Conservation (phyloP, 2,888 invertebrate genomes). For the Sphaerophoria taeniata region DNA sequence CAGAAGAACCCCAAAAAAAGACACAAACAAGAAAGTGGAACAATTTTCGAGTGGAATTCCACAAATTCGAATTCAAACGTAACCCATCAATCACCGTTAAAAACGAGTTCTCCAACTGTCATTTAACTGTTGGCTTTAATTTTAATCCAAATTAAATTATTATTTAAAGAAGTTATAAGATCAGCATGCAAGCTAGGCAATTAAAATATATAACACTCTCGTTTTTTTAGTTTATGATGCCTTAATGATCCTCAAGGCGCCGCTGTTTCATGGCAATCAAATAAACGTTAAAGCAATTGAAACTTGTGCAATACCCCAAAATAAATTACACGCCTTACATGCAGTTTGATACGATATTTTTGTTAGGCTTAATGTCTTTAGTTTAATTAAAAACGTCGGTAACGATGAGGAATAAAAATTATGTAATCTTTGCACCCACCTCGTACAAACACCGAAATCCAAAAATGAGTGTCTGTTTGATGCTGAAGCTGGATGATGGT, state of each 20-base stretch:
- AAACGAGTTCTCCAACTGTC: slow-evolving; percentile 37
- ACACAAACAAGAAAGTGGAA: slow-evolving; percentile 8
- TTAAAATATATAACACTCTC: no score
- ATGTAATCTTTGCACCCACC: slow-evolving; percentile 56
- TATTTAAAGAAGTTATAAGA: slow-evolving; percentile 26
- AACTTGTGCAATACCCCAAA: slow-evolving; percentile 25
- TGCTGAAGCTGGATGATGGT: neutral
- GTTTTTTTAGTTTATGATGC: neutral
- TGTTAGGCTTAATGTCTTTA: slow-evolving; percentile 28
- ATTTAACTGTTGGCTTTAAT: slow-evolving; percentile 33
- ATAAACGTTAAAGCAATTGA: slow-evolving; percentile 17
- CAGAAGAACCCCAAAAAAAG: neutral
- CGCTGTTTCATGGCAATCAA: slow-evolving; percentile 12
- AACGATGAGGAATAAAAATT: slow-evolving; percentile 41
- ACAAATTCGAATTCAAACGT: slow-evolving; percentile 23
- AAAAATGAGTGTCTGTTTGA: slow-evolving; percentile 3
- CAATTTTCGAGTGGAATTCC: slow-evolving; percentile 21
- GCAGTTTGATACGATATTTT: slow-evolving; percentile 1
- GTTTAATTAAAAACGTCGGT: slow-evolving; percentile 22
- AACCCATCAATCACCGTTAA: slow-evolving; percentile 43
- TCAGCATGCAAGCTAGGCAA: neutral
- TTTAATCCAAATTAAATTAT: slow-evolving; percentile 43
- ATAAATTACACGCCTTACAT: slow-evolving; percentile 12
- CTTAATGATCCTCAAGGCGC: slow-evolving; percentile 27
- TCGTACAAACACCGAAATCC: slow-evolving; percentile 5